Base-by-base conservation (phyloP, 2,797 vertebrate genomes). In the Hirundo rustica region DNA sequence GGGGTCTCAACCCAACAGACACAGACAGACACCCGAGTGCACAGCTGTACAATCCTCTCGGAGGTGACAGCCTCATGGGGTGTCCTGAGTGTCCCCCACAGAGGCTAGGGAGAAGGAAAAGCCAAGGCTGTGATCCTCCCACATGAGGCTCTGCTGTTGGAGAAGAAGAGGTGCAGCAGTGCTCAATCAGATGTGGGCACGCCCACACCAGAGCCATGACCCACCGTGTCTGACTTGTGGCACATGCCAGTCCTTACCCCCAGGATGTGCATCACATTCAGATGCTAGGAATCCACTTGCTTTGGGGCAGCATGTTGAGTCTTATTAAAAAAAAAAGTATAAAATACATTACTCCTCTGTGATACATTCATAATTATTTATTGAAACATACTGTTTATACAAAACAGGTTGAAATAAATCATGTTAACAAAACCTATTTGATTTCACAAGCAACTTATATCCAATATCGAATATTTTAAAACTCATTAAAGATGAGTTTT, bases 151-250 rank as follows among this genome's bases (percentile, higher is more conserved):
- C 36, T 71, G 21, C 4, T 9, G 2, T 9, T 47, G 30, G 48
- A 78, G 14, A 67, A 16, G 51, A 84, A 72, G 25, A 6, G 27
- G 26, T 38, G 38, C 34, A 48, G 54, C 1, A 7, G 48, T 30
- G 36, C 16, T 47, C 34, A 50, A 1, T 32, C 19, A 32, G 36
- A n/a, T 15, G 17, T 10, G 36, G 29, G 23, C 40, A 58, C 4
- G 6, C 27, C 19, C 1, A 3, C 18, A 11, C 21, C 13, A 60
- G 54, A 71, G 45, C 57, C 13, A 2, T 13, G 32, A 60, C 30
- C 25, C 5, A 30, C 30, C 36, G 6, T 0, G 0, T 6, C 64
- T 38, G 27, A 38, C 11, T 23, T 0, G 4, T 34, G 61, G 26
- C 58, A 81, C 7, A 2, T 16, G 30, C 18, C 57, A 53, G 34